Evolutionary conservation across 2,888 invertebrate species (phyloP), one percentile per base, ranked within the genome.

Genomic region (Synergus laeviventris): DNA sequence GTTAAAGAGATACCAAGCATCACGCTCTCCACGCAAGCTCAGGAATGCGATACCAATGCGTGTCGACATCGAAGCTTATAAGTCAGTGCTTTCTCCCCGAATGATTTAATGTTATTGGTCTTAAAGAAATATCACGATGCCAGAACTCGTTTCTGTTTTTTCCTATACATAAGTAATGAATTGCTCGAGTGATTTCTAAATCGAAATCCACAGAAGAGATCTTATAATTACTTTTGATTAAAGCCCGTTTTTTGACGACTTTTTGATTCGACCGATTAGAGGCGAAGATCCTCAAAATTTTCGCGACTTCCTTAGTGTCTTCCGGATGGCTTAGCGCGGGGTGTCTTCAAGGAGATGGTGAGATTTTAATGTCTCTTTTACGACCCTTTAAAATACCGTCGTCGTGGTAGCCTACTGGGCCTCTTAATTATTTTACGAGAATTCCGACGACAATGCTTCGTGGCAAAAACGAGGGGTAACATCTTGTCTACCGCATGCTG

Each of bases 371-470:
- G 90, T 87, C 84, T 87, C 87, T 89, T 90, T 90, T 89, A 90
- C 88, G 89, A 88, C 81, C 86, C 88, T 88, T 89, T 89, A 88
- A 89, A 90, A 88, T 88, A 87, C 88, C 89, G 85, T 87, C 86
- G 85, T 83, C 86, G 85, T 84, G 81, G 85, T 84, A 83, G 85
- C 85, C 85, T 86, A 85, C 86, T 81, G 85, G 81, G 80, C 82
- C 87, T 85, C 88, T 89, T 89, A 89, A 90, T 90, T 90, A 90
- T 90, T 90, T 90, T 89, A 90, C 87, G 89, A 90, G 89, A 87
- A 90, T 89, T 89, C 87, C 89, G 83, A 87, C 87, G 88, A 90
- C 89, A 88, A 89, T 90, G 85, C 89, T 86, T 86, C 82, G 84
- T 82, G 82, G 86, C 88, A 87, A 88, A 88, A 89, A 89, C 89